Base-by-base conservation (phyloP, 2,888 invertebrate species). In the Limenitis arthemis region DNA sequence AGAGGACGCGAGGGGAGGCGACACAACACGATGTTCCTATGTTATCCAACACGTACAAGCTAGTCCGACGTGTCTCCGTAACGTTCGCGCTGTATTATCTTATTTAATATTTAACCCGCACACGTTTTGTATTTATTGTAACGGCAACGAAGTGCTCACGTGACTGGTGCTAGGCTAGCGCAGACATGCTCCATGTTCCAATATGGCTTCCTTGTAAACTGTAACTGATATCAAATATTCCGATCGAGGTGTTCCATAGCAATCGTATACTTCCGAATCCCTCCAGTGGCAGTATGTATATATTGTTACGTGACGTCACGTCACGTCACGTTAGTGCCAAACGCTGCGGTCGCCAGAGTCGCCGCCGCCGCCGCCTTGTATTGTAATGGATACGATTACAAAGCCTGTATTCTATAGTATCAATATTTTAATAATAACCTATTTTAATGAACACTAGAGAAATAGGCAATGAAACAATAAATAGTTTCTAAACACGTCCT, bases 401-500 rank as follows among this genome's bases (percentile, higher is more conserved):
- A 72, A 77, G 71, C 77, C 77, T 81, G 82, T 81, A n/a, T n/a
- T n/a, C n/a, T n/a, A n/a, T n/a, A n/a, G n/a, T n/a, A n/a, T n/a
- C n/a, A n/a, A n/a, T n/a, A n/a, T n/a, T n/a, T n/a, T n/a, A n/a
- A n/a, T n/a, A n/a, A n/a, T n/a, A n/a, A n/a, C n/a, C n/a, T n/a
- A n/a, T n/a, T n/a, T n/a, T n/a, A n/a, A n/a, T n/a, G n/a, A n/a
- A n/a, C n/a, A n/a, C n/a, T n/a, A n/a, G n/a, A n/a, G n/a, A n/a
- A n/a, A 42, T 47, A 49, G 8, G 38, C 51, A 54, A 48, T 32
- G 64, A 53, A 59, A 54, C 48, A 41, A 44, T 38, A 47, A 28
- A n/a, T 62, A 65, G 53, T 60, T 20, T 64, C 62, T 66, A 82
- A 81, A 82, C 81, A 81, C 79, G 78, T 81, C 82, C 79, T 80